Evolutionary conservation across 2,113 vertebrate species (phyloP).

Genomic region (Turdus rufiventris): DNA sequence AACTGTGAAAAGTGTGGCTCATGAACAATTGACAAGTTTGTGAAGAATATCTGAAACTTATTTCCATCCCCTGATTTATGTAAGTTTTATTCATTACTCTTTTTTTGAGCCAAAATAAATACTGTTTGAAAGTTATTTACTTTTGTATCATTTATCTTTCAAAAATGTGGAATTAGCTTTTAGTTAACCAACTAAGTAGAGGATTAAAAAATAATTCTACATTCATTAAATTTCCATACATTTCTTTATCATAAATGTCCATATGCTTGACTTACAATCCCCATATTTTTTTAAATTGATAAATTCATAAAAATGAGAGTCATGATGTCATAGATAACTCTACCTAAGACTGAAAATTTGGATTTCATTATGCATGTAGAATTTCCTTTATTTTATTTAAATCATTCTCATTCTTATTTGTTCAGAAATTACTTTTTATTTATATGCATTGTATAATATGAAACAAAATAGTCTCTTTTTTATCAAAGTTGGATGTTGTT

Average conservation of each 20-base stretch:
- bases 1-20: not conserved
- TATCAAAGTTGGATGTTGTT: rapidly evolving
- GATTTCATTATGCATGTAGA: not conserved
- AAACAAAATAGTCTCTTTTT: not conserved
- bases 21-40: not conserved
- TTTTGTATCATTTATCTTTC: not conserved
- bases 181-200: not conserved
- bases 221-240: not conserved
- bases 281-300: not conserved
- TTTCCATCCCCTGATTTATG: not conserved
- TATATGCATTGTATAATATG: not conserved
- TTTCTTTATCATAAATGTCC: not conserved
- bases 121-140: not conserved
- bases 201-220: not conserved
- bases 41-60: not conserved
- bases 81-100: not conserved
- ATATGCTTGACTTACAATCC: not conserved
- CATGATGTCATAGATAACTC: not conserved
- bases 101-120: not conserved
- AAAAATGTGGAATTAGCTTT: not conserved
- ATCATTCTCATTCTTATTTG: not conserved
- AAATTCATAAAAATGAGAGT: not conserved
- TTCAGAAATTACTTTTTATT: not conserved
- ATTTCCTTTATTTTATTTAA: not conserved
- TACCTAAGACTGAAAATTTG: not conserved